Evolutionary conservation across 2,888 invertebrate species (phyloP), one percentile per base, ranked within the genome.

Genomic region (Nomada ruficornis): DNA sequence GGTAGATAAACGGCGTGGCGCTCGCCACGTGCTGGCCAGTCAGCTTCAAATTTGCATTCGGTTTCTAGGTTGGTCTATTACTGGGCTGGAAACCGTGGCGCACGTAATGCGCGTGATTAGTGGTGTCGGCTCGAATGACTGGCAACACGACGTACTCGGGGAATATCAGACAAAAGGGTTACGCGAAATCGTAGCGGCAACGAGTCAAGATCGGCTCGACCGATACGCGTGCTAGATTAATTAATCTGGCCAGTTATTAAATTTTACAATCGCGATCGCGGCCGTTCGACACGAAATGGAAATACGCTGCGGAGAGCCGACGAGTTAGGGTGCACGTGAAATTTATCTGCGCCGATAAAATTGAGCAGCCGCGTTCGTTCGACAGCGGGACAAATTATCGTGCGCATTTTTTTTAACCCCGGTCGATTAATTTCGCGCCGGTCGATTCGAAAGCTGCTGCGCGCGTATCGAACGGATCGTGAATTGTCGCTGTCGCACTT

Each of bases 41-140:
- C 67, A 76, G 83, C 73, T 79, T 80, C 50, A 63, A 71, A 85
- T 87, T 84, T 79, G 76, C 84, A 86, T 87, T 62, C 36, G 77
- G 71, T 78, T 86, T 83, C 80, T 82, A 72, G 79, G 84, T 79
- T 81, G 69, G 64, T 82, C 76, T 80, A 77, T 82, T 79, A 77
- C 64, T 57, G 71, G 74, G 44, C 63, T 75, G 70, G 55, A 59
- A 70, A 69, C 42, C 69, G 29, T 54, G 29, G 23, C 57, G 59
- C 77, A 55, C 73, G 77, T 70, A 70, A 80, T 52, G 65, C 65
- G 60, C 26, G 72, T 52, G 81, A 80, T 77, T 70, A 70, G 63
- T 7, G 44, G 68, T 68, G 80, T 59, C 63, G 29, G 57, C 71
- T 68, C 59, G 71, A 26, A 26, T 26, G 26, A 57, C 78, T 60